Conservation (phyloP, 2,797 vertebrate genomes). For the Sphaeramia orbicularis region DNA sequence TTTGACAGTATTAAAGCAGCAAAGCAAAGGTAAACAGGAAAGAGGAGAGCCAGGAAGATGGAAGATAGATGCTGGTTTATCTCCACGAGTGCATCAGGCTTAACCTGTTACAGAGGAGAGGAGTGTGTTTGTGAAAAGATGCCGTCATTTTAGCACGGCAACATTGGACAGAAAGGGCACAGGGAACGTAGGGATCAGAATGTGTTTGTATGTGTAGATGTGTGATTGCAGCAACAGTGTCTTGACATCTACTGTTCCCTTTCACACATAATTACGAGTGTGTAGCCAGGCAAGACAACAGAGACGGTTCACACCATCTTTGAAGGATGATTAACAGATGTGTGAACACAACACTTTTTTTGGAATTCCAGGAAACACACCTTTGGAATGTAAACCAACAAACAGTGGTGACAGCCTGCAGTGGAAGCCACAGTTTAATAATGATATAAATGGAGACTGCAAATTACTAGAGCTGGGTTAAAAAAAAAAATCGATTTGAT, state of each 20-base stretch:
- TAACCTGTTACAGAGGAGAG: slow-evolving; percentile 15
- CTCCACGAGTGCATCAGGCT: slow-evolving; percentile 24
- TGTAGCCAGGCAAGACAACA: slow-evolving; percentile 45
- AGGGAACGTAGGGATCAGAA: slow-evolving; percentile 22
- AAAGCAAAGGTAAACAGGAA: slow-evolving; percentile 46
- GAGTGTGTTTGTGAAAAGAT: slow-evolving; percentile 1
- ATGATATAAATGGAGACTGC: too few relatives aligned
- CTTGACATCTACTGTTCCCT: slow-evolving; percentile 43
- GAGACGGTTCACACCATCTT: slow-evolving; percentile 11
- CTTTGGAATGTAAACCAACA: too few relatives aligned
- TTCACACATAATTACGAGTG: slow-evolving; percentile 45
- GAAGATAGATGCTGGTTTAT: slow-evolving; percentile 24
- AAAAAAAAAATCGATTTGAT: too few relatives aligned
- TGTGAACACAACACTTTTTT: slow-evolving; percentile 10
- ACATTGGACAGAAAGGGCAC: slow-evolving; percentile 47
- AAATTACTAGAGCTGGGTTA: too few relatives aligned
- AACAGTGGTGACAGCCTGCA: too few relatives aligned
- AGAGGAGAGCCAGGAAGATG: background rate
- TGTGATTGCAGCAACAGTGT: slow-evolving; percentile 38
- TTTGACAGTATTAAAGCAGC: slow-evolving; percentile 49
- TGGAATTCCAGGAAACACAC: background rate
- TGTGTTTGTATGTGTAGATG: slow-evolving; percentile 8
- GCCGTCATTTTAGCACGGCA: slow-evolving; percentile 19
- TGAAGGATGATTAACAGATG: slow-evolving; percentile 2
- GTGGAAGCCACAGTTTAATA: too few relatives aligned